These are phyloP conservation scores for Buphagus erythrorhynchus DNA, from an alignment of 2,797 vertebrate species.

Conservation along the genomic window DNA sequence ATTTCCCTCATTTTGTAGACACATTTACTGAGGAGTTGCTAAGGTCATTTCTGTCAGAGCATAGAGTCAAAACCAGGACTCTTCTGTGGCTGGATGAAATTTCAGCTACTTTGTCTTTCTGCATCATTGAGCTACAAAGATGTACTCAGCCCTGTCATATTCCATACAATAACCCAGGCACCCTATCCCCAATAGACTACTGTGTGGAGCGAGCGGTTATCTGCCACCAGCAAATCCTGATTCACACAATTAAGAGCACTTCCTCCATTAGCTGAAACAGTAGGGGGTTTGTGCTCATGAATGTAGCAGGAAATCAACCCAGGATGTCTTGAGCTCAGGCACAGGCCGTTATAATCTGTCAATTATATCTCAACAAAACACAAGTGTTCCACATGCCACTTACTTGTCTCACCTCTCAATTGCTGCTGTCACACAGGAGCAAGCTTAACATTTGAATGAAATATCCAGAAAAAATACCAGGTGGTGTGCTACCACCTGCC, in stretches of 20 bases:
- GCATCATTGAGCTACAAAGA: not conserved
- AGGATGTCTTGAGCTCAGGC: not conserved
- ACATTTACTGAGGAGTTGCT: not conserved
- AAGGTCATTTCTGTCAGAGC: not conserved
- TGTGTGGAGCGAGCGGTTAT: rapidly evolving
- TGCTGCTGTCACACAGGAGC: not conserved
- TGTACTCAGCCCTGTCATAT: not conserved
- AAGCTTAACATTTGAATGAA: not conserved
- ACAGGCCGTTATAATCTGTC: not conserved
- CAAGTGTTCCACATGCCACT: not conserved
- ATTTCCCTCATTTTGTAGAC: not conserved
- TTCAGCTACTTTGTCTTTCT: not conserved
- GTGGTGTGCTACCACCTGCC: not conserved
- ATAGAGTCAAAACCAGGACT: not conserved
- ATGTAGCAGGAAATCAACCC: not conserved
- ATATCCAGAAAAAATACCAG: not conserved
- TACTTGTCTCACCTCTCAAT: not conserved
- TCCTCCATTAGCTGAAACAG: not conserved
- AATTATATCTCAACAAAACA: not conserved
- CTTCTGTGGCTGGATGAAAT: not conserved
- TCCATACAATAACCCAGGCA: not conserved
- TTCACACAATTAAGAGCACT: not conserved
- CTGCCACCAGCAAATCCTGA: not conserved
- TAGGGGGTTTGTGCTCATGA: not conserved
- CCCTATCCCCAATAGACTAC: not conserved